Conservation (phyloP, 1,140 invertebrate genomes). For the Leptinotarsa lineolata region DNA sequence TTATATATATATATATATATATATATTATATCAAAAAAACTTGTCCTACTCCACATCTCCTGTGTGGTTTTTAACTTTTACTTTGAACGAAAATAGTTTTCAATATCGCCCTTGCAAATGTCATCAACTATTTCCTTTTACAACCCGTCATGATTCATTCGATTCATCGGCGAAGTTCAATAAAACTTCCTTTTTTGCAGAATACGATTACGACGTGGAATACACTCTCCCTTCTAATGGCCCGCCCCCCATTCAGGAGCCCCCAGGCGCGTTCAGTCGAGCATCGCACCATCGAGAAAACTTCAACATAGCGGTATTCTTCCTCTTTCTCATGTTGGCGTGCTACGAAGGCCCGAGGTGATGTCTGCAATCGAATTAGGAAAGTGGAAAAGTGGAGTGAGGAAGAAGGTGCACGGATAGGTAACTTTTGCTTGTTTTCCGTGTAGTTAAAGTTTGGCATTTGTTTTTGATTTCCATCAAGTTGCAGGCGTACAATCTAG, state of each 20-base stretch:
- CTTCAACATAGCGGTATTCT: neutral
- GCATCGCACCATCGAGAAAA: constrained; percentile 22
- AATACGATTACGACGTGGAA: constrained; percentile 52
- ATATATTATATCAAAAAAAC: too few relatives aligned
- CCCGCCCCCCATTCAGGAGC: constrained; percentile 50
- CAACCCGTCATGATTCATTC: too few relatives aligned
- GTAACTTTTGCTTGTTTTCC: neutral
- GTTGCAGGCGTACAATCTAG: too few relatives aligned
- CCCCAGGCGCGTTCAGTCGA: constrained; percentile 48
- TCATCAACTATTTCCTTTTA: too few relatives aligned
- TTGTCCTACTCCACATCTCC: too few relatives aligned
- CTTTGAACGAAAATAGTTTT: too few relatives aligned
- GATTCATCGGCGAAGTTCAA: too few relatives aligned
- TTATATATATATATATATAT: too few relatives aligned
- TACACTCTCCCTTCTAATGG: constrained; percentile 52
- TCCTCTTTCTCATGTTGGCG: constrained; percentile 15
- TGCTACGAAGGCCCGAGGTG: constrained; percentile 19
- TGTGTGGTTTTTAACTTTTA: too few relatives aligned
- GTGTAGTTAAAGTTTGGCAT: neutral
- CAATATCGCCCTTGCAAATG: too few relatives aligned
- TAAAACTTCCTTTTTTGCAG: constrained; percentile 15
- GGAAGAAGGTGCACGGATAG: constrained; percentile 6
- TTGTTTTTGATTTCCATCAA: constrained; percentile 7
- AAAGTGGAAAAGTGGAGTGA: constrained; percentile 19
- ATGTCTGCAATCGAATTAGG: constrained; percentile 31